Evolutionary conservation across 2,797 vertebrate species (phyloP).

Genomic region (Glyptemys insculpta): DNA sequence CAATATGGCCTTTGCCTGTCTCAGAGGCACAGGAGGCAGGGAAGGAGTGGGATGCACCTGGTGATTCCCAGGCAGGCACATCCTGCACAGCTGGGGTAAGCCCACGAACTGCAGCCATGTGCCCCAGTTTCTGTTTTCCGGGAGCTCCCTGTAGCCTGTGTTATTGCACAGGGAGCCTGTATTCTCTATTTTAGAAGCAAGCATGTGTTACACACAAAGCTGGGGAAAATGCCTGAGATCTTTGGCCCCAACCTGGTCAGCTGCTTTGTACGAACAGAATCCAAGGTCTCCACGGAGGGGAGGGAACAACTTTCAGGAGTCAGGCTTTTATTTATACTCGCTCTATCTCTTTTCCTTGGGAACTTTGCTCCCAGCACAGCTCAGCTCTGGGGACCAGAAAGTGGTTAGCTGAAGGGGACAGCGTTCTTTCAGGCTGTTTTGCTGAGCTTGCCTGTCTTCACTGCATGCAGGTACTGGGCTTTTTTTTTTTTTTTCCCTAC

Average conservation of each 20-base stretch:
- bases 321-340: not conserved
- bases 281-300: rapidly evolving
- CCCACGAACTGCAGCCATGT: not conserved
- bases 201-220: too few species aligned
- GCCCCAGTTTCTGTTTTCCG: not conserved
- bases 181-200: not conserved
- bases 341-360: rapidly evolving
- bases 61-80: not conserved
- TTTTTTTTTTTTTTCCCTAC: not conserved
- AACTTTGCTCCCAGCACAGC: not conserved
- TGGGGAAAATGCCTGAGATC: not conserved
- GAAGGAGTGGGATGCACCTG: not conserved
- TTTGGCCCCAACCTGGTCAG: rapidly evolving
- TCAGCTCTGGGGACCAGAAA: not conserved
- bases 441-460: rapidly evolving
- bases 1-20: rapidly evolving
- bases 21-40: not conserved
- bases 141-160: not conserved
- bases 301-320: rapidly evolving
- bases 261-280: not conserved
- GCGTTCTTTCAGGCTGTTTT: rapidly evolving
- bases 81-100: rapidly evolving
- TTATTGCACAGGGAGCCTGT: not conserved
- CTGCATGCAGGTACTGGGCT: not conserved
- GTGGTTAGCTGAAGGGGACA: rapidly evolving